Percentiles rank a stretch among this genome's conserved stretches.
phyloP scores from a whole-genome alignment of 64 coral and sea anemone genomes.

The Stichodactyla helianthus region DNA sequence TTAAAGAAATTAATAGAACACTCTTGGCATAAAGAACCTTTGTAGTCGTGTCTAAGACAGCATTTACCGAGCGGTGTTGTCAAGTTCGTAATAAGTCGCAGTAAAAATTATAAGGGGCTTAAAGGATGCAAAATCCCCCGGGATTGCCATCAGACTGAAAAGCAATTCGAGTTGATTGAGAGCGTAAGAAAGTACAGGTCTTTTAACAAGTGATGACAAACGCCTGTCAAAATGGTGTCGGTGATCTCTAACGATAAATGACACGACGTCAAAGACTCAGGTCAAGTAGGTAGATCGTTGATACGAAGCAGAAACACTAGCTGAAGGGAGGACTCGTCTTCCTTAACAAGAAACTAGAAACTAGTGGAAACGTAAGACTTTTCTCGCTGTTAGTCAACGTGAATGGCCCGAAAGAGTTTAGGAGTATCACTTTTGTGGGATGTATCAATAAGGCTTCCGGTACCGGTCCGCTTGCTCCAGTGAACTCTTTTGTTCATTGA shows the following conservation, averaged over 20 bases:
- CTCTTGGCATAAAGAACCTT: background rate
- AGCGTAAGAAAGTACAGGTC: background rate
- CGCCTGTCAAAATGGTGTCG: conserved; percentile 13
- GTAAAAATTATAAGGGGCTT: background rate
- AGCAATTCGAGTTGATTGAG: background rate
- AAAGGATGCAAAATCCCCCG: background rate
- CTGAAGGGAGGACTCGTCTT: background rate
- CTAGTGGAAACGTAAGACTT: background rate
- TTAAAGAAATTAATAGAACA: background rate
- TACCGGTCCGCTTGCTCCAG: background rate
- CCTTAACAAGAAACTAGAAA: background rate
- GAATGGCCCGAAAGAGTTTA: background rate
- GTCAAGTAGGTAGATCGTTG: background rate
- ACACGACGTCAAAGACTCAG: background rate
- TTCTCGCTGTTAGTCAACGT: background rate
- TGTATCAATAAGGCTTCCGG: background rate
- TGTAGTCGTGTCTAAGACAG: background rate
- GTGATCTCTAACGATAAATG: conserved; percentile 8
- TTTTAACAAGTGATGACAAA: conserved; percentile 20
- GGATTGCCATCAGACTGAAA: background rate
- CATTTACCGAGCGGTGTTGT: background rate
- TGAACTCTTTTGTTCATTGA: background rate
- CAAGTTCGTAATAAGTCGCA: background rate
- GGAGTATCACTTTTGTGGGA: background rate
- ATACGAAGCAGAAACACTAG: background rate